Base-by-base conservation (phyloP, 2,797 vertebrate species). In the Iguana delicatissima region DNA sequence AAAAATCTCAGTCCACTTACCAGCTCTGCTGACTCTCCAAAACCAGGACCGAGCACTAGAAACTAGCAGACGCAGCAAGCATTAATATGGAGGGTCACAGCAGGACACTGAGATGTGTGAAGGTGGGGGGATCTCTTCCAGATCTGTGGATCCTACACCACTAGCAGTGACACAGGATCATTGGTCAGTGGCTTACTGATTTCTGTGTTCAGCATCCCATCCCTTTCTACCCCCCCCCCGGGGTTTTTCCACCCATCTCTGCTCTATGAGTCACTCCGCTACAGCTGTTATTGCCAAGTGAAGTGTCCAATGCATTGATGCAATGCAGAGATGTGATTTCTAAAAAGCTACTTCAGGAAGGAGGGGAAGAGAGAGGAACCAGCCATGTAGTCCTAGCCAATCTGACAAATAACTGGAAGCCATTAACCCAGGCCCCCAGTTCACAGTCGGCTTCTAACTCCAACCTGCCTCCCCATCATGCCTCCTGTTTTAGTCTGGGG, bases 1-100 rank as follows among this genome's bases (percentile, higher is more conserved):
- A 72, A 59, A 89, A 89, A 29, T 3, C 14, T 89, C 92, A 64
- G 77, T 85, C 85, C 86, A 42, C 95, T 88, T 59, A 90, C 92
- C 72, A 0, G 13, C 6, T 0, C 13, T 29, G 62, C 84, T 13
- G 91, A 76, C 18, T 8, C 80, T 0, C 26, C 12, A 35, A 18
- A 26, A 0, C 20, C 80, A 74, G 0, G 8, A 77, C 46, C 69
- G 16, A 57, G 38, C n/a, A 10, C 18, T 1, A 35, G 69, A 2
- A 0, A 38, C 76, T 0, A 0, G 29, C n/a, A 20, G 46, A 76
- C 4, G 72, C 18, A 86, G 55, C 42, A 24, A 87, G 50, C 18
- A 59, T 80, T 93, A 93, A 59, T 74, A 29, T 38, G 29, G 24
- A 85, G 35, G 89, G 89, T 42, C 90, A 9, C 0, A 20, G 80